Percentiles rank a stretch among this genome's conserved stretches.
These are phyloP conservation scores for Centrocercus urophasianus DNA, from an alignment of 2,113 vertebrate species.

Conservation along the genomic window DNA sequence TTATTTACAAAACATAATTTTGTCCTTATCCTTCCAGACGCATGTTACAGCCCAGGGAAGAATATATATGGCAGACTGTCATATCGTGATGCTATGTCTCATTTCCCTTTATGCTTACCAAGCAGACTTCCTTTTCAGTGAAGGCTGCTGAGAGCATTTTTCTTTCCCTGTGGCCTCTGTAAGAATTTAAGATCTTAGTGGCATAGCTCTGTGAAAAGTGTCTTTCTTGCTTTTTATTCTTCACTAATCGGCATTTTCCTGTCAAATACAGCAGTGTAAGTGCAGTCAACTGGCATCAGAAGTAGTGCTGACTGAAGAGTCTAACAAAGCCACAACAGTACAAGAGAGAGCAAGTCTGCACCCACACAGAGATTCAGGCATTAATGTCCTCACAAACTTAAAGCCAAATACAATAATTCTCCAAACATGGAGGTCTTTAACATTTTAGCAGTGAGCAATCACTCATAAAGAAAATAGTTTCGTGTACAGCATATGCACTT, in stretches of 20 bases:
- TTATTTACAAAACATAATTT: conserved; percentile 50
- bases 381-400: neutral
- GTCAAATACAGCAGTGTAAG: neutral
- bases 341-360: neutral
- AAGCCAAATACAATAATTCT: neutral
- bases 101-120: conserved; percentile 9
- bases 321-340: neutral
- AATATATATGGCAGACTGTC: neutral
- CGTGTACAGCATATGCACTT: neutral
- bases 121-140: neutral
- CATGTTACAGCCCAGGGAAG: neutral
- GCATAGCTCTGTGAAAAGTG: neutral
- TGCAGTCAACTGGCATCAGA: neutral
- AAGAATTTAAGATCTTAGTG: neutral
- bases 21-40: conserved; percentile 29
- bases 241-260: neutral
- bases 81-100: neutral
- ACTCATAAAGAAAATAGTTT: neutral
- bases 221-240: conserved; percentile 5
- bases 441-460: neutral
- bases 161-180: neutral
- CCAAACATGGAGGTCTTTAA: neutral
- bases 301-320: neutral
- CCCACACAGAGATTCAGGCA: neutral
- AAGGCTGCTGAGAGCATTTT: neutral